Base-by-base conservation (phyloP, 1,140 invertebrate genomes). In the Rhopalosiphum padi region DNA sequence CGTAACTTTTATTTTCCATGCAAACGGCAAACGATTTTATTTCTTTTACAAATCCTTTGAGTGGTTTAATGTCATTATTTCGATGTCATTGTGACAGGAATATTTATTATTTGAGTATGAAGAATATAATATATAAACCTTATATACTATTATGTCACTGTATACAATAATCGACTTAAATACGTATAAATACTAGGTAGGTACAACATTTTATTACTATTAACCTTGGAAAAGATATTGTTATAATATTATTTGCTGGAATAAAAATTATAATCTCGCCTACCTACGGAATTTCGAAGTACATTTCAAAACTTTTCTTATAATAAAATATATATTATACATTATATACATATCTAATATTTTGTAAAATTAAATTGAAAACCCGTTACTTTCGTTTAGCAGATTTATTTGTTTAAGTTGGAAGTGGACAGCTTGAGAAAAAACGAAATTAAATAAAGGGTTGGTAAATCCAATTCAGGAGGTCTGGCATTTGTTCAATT, bases 401-500 rank as follows among this genome's bases (percentile, higher is more conserved):
- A 68, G 89, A 68, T 90, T 90, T 90, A 90, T 90, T 90, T 90
- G 89, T 90, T 90, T 90, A n/a, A 46, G 88, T 90, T n/a, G 23
- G 1, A 41, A n/a, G 89, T 68, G 3, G 37, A 51, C 30, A 23
- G 43, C 43, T 35, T n/a, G 43, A 43, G 37, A 83, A 91, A 91
- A 91, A 46, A 46, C 6, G 37, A 91, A 91, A 91, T 91, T 37
- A 91, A 91, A 91, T 91, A 82, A 82, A 91, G 46, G 68, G 90
- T 83, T 82, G 77, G n/a, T 48, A 83, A 83, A 91, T 77, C 22
- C 90, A 48, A 91, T 35, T 48, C 60, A 22, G n/a, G 7, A 77
- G 43, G 53, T 48, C 68, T 91, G 60, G 41, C 25, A 82, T 91
- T 82, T 48, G 43, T 91, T 82, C 60, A 91, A 83, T 91, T 91